A percentile compares a stretch with the other conserved stretches of the same genome.
Conservation (phyloP, 2,888 invertebrate genomes). For the Sturmia bella region DNA sequence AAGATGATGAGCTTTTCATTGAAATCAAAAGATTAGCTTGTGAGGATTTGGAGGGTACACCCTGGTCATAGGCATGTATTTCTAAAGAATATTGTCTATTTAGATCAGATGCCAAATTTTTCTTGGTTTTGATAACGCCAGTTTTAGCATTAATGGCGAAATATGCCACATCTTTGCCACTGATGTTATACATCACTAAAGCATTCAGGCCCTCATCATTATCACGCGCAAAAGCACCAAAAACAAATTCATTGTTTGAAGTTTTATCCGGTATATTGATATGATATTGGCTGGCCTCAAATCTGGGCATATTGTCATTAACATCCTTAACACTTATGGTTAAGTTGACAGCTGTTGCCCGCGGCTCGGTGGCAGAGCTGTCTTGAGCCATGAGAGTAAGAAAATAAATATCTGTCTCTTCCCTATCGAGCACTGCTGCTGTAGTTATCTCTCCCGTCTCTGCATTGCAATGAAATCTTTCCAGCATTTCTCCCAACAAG, state of each 20-base stretch:
- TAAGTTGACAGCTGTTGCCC: constrained; percentile 91
- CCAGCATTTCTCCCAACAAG: constrained; percentile 90
- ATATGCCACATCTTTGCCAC: constrained; percentile 88
- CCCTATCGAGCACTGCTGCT: constrained; percentile 88
- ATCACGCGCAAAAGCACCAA: constrained; percentile 94
- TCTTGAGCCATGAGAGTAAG: constrained; percentile 94
- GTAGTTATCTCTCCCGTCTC: constrained; percentile 91
- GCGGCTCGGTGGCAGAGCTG: constrained; percentile 92
- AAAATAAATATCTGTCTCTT: constrained; percentile 89
- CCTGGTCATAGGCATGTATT: constrained; percentile 92
- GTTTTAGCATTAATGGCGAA: constrained; percentile 91
- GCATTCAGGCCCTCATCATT: constrained; percentile 91
- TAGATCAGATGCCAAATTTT: constrained; percentile 82
- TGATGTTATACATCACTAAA: constrained; percentile 89
- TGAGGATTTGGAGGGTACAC: constrained; percentile 86
- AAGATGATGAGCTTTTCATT: constrained; percentile 88
- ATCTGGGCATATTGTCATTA: constrained; percentile 92
- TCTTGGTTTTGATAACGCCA: constrained; percentile 92
- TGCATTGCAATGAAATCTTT: constrained; percentile 90
- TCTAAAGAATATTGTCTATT: constrained; percentile 86
- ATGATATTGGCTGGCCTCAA: constrained; percentile 88
- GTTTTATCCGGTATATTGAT: constrained; percentile 92
- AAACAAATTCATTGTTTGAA: constrained; percentile 91
- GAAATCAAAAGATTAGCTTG: constrained; percentile 89
- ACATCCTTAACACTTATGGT: constrained; percentile 90